phyloP scores from a whole-genome alignment of 1,140 invertebrate genomes.

The Solenopsis fugax region DNA sequence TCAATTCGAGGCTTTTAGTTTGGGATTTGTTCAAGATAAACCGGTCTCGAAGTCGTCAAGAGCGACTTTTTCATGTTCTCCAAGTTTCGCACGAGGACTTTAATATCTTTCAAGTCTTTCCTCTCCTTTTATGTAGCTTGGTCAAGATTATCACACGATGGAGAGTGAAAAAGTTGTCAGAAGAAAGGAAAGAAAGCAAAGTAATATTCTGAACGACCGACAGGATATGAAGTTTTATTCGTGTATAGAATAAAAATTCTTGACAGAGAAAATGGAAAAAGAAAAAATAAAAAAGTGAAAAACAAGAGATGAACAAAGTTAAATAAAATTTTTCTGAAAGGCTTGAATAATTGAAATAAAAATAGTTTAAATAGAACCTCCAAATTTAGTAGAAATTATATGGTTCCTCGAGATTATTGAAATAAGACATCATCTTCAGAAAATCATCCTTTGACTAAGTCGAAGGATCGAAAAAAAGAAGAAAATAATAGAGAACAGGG shows the following conservation, averaged over 20 bases:
- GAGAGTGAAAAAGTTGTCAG: not conserved
- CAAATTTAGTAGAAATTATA: not conserved
- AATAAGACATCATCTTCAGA: not conserved
- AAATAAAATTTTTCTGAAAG: not conserved
- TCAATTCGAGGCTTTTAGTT: constrained; percentile 32
- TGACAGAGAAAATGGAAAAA: constrained; percentile 45
- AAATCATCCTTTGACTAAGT: constrained; percentile 6
- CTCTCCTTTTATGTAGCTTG: constrained; percentile 31
- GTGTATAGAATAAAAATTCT: constrained; percentile 64
- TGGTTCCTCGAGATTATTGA: not conserved
- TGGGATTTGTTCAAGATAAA: constrained; percentile 14
- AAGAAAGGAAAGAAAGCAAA: constrained; percentile 68
- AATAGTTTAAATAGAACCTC: not conserved
- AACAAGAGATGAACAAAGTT: not conserved
- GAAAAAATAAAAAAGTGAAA: constrained; percentile 8
- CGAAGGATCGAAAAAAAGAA: constrained; percentile 14
- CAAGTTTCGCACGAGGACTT: constrained; percentile 39
- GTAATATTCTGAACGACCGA: constrained; percentile 63
- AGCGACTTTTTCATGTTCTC: constrained; percentile 8
- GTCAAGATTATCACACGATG: constrained; percentile 21
- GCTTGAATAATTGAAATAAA: not conserved
- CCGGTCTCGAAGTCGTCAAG: not conserved
- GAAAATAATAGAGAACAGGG: constrained; percentile 22
- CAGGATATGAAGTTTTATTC: constrained; percentile 65
- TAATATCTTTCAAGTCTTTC: constrained; percentile 37